These are phyloP conservation scores for Torymus aiolomorphi DNA, from an alignment of 2,888 invertebrate species.

Conservation along the genomic window DNA sequence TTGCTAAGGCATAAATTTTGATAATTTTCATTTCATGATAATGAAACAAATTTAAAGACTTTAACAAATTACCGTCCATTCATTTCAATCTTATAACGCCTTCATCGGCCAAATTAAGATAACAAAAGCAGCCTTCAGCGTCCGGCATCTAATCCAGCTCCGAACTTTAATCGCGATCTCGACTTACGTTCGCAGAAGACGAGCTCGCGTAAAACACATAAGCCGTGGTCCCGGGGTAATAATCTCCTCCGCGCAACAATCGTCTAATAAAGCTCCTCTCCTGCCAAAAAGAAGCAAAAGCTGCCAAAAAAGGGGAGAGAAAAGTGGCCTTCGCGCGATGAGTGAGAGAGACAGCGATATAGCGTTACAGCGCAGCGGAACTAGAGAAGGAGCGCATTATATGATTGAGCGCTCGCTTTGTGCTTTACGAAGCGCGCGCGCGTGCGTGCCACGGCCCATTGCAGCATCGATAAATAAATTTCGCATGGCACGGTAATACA, in stretches of 20 bases:
- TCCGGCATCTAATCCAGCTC: no score
- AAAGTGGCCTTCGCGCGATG: no score
- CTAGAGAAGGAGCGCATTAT: no score
- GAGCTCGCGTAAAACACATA: not conserved
- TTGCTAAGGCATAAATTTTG: no score
- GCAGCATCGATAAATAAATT: conserved; percentile 60
- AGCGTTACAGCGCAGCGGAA: no score
- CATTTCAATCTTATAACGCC: not conserved
- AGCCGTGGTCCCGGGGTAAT: not conserved
- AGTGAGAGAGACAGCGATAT: no score
- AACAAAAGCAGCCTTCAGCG: not conserved
- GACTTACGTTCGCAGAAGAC: not conserved
- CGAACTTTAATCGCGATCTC: not conserved
- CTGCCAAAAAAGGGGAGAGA: no score
- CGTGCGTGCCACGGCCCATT: not conserved
- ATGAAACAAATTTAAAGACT: no score
- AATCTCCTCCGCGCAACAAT: not conserved
- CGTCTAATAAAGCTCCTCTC: no score
- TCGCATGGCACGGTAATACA: conserved; percentile 59
- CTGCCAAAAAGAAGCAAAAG: no score
- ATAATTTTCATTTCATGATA: no score
- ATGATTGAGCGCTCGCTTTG: no score
- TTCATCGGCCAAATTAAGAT: conserved; percentile 21
- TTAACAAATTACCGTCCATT: not conserved
- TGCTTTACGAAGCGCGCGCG: not conserved